Evolutionary conservation across 2,888 invertebrate genomes (phyloP).

Genomic region (Drosophila nr. medialis): DNA sequence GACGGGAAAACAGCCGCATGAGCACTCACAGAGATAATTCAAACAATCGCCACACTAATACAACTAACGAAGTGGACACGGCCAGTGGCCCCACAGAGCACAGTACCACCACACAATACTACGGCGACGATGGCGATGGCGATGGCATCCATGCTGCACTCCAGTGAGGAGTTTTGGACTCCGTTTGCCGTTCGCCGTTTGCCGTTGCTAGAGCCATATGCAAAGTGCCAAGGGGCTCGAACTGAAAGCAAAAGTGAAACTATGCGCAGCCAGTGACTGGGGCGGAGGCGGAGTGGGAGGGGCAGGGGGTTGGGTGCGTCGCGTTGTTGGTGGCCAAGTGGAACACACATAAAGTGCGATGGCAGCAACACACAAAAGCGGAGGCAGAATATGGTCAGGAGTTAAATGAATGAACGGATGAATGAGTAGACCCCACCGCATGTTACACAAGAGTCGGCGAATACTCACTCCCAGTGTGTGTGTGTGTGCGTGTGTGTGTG

Average conservation of each 20-base stretch:
- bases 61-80: slow-evolving; percentile 77
- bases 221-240: slow-evolving; percentile 50
- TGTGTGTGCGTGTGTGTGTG: slow-evolving; percentile 6
- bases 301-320: neutral
- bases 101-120: neutral
- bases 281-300: neutral
- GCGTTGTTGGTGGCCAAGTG: slow-evolving; percentile 40
- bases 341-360: slow-evolving; percentile 48
- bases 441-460: slow-evolving; percentile 71
- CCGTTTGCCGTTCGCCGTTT: slow-evolving; percentile 8
- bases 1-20: neutral
- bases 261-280: slow-evolving; percentile 40
- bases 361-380: slow-evolving; percentile 35
- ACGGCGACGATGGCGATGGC: neutral
- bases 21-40: slow-evolving; percentile 12
- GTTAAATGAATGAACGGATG: slow-evolving; percentile 79
- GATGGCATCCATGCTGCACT: slow-evolving; percentile 33
- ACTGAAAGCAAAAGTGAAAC: slow-evolving; percentile 78
- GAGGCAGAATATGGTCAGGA: slow-evolving; percentile 64
- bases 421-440: slow-evolving; percentile 80
- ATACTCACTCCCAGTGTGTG: slow-evolving; percentile 9
- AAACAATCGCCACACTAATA: slow-evolving; percentile 68
- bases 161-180: slow-evolving; percentile 16
- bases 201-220: slow-evolving; percentile 38
- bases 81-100: slow-evolving; percentile 5